Percentiles rank a stretch among this genome's conserved stretches.
phyloP scores from a whole-genome alignment of 2,797 vertebrate genomes.

The Sebastes hubbsi region DNA sequence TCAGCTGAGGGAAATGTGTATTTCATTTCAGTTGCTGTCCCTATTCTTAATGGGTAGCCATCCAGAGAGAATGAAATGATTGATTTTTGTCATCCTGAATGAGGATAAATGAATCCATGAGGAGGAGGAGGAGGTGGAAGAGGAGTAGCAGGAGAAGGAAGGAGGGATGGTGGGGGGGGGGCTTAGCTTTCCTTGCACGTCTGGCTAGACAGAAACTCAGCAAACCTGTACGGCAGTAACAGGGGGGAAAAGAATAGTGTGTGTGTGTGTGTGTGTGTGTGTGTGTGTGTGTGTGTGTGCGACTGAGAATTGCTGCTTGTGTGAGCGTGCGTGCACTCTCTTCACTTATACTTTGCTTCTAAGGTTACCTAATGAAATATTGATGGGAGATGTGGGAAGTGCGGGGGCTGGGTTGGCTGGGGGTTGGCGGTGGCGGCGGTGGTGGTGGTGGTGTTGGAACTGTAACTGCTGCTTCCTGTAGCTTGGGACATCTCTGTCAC shows the following conservation, averaged over 20 bases:
- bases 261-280: constrained; percentile 22
- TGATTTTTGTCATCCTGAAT: constrained; percentile 85
- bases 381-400: constrained; percentile 88
- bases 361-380: constrained; percentile 91
- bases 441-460: constrained; percentile 63
- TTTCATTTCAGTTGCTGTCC: constrained; percentile 82
- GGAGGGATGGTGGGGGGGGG: constrained; percentile 5
- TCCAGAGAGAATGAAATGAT: constrained; percentile 85
- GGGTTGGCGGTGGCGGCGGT: constrained; percentile 53
- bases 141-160: constrained; percentile 39
- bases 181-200: constrained; percentile 70
- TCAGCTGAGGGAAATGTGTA: constrained; percentile 82
- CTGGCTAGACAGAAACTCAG: constrained; percentile 71
- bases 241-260: constrained; percentile 41
- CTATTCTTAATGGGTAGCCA: constrained; percentile 82
- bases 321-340: not conserved
- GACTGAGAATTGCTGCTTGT: constrained; percentile 5
- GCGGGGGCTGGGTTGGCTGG: constrained; percentile 68
- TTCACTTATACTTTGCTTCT: constrained; percentile 81
- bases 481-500: constrained; percentile 88
- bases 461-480: constrained; percentile 86
- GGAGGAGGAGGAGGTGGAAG: constrained; percentile 67
- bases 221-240: constrained; percentile 68
- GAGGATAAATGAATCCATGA: constrained; percentile 81
- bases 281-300: constrained; percentile 16